Evolutionary conservation across 2,888 invertebrate species (phyloP), one percentile per base, ranked within the genome.

Genomic region (Drosophila cognata): DNA sequence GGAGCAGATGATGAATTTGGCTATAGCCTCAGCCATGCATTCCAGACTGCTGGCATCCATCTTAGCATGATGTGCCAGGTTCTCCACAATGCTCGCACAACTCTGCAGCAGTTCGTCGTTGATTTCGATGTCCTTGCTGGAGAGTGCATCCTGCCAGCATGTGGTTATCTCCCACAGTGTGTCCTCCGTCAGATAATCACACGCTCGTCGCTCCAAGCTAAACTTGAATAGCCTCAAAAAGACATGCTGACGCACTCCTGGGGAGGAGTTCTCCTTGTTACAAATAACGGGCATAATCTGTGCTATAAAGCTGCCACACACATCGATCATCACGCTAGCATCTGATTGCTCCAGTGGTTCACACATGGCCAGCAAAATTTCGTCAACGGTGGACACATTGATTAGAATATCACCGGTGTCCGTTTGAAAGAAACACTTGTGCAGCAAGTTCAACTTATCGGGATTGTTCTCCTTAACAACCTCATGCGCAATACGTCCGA

Each of bases 81-180:
- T 65, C 7, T 91, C 84, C 0, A 92, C 83, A 50, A 91, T 89
- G 25, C 46, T 57, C 1, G 83, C 73, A 69, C 93, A 93, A 29
- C 77, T 77, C 2, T 74, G 28, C 10, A 93, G 53, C 18, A 93
- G 59, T 2, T 59, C 57, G 1, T 85, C 77, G 60, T 91, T 84
- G 29, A 92, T 83, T 38, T 77, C 70, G 28, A 93, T 90, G 60
- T 93, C 92, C 58, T 90, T 83, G 76, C 92, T 92, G 2, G 93
- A 92, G 6, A 95, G 78, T 10, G 94, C 94, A 91, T 95, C 95
- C 85, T 94, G 94, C 95, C 95, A 95, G 48, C 95, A 94, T 21
- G 94, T 94, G 28, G 94, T 94, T 46, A 94, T 92, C 91, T 95
- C 95, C 93, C 94, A 93, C 79, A 95, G 92, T 16, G 95, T 94